phyloP scores from a whole-genome alignment of 2,888 invertebrate genomes.

The Harpalus rufipes region DNA sequence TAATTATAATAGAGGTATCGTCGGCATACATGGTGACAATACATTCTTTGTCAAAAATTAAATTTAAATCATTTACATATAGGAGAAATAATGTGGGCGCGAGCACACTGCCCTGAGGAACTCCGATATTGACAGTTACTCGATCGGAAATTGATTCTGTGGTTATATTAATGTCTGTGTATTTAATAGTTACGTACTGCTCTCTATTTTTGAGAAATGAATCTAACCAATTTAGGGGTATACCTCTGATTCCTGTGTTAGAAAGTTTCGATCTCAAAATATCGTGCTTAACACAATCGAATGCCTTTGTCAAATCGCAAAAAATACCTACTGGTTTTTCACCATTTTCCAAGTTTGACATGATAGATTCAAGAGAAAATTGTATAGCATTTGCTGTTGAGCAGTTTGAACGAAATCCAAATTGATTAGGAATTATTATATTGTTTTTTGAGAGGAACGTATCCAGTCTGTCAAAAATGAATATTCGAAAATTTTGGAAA shows the following conservation, averaged over 20 bases:
- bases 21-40: not conserved
- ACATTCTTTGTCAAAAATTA: slow-evolving; percentile 1
- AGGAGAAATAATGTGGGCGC: not conserved
- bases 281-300: not conserved
- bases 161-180: not conserved
- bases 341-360: not conserved
- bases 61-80: not conserved
- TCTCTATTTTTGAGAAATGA: not conserved
- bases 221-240: not conserved
- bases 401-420: not conserved
- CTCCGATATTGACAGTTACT: not conserved
- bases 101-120: not conserved
- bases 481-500: not conserved
- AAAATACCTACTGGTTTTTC: slow-evolving; percentile 3
- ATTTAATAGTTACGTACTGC: slow-evolving; percentile 1
- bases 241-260: not conserved
- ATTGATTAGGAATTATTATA: slow-evolving; percentile 1
- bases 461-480: not conserved
- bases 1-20: not conserved
- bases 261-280: not conserved
- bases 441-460: not conserved
- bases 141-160: not conserved
- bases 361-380: not conserved
- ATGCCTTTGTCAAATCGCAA: not conserved
- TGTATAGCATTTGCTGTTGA: not conserved